Conservation (phyloP, 1,140 invertebrate species). For the Aleiodes sp. region DNA sequence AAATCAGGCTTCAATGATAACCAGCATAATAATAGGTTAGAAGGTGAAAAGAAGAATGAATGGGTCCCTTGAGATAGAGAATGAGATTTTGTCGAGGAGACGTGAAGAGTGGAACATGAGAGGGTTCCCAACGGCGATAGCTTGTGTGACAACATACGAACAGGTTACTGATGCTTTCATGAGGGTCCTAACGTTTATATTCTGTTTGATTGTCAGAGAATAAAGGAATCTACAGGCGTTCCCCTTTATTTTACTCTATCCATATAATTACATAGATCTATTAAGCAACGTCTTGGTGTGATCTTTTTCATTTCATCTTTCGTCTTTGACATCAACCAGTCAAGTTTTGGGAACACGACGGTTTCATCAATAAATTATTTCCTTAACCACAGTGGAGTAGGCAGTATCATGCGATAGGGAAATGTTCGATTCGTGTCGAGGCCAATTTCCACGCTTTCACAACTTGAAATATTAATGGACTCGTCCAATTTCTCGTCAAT, state of each 20-base stretch:
- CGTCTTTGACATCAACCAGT: neutral
- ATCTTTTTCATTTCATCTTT: neutral
- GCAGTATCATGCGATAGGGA: no score
- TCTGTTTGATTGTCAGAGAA: neutral
- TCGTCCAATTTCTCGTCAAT: neutral
- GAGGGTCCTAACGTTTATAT: constrained; percentile 2
- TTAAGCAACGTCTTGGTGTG: neutral
- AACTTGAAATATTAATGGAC: neutral
- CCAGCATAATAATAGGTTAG: neutral
- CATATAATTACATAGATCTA: constrained; percentile 4
- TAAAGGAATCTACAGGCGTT: neutral
- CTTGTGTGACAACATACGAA: constrained; percentile 18
- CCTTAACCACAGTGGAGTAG: neutral
- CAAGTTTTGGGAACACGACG: neutral
- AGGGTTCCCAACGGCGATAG: constrained; percentile 18
- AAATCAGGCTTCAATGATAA: neutral
- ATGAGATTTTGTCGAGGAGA: neutral
- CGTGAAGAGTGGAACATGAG: neutral
- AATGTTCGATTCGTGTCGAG: neutral
- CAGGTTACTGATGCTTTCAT: constrained; percentile 16
- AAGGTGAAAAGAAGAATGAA: neutral
- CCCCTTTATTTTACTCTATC: neutral
- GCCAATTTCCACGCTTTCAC: neutral
- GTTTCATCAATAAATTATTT: neutral
- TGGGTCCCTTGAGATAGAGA: constrained; percentile 2